A percentile compares a stretch with the other conserved stretches of the same genome.
phyloP scores from a whole-genome alignment of 2,113 vertebrate species.

The Apodemus speciosus region DNA sequence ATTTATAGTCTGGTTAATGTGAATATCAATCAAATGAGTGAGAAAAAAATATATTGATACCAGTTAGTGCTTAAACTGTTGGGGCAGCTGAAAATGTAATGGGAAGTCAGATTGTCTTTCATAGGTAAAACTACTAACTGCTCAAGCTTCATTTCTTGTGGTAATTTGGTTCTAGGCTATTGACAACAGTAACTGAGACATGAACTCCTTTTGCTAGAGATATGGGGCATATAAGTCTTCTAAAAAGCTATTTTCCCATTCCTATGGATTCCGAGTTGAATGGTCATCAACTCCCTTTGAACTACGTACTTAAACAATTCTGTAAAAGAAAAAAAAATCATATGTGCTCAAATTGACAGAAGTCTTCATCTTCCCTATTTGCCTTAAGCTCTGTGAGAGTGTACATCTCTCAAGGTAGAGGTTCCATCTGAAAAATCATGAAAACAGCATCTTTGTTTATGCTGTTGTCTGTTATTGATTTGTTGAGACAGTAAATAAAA shows the following conservation, averaged over 20 bases:
- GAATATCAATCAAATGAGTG: neutral
- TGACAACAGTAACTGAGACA: neutral
- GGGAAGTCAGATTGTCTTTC: neutral
- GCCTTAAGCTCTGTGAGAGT: accelerated
- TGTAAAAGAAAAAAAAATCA: neutral
- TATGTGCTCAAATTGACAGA: neutral
- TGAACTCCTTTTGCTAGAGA: neutral
- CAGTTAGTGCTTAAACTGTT: neutral
- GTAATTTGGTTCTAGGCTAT: neutral
- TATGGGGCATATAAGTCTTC: neutral
- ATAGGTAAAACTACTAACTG: neutral
- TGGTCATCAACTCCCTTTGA: neutral
- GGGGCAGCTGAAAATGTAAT: neutral
- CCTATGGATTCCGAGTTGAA: neutral
- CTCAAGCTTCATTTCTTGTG: neutral
- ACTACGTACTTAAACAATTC: neutral
- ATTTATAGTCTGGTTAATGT: neutral
- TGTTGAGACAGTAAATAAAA: neutral
- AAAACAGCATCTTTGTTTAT: neutral
- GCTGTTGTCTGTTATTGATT: neutral
- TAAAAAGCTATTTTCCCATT: accelerated
- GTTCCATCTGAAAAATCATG: neutral
- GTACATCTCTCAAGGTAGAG: neutral
- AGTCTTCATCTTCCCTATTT: accelerated
- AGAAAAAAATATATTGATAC: neutral